These are phyloP conservation scores for Clusia tigrina DNA, from an alignment of 2,888 invertebrate species.

Conservation along the genomic window DNA sequence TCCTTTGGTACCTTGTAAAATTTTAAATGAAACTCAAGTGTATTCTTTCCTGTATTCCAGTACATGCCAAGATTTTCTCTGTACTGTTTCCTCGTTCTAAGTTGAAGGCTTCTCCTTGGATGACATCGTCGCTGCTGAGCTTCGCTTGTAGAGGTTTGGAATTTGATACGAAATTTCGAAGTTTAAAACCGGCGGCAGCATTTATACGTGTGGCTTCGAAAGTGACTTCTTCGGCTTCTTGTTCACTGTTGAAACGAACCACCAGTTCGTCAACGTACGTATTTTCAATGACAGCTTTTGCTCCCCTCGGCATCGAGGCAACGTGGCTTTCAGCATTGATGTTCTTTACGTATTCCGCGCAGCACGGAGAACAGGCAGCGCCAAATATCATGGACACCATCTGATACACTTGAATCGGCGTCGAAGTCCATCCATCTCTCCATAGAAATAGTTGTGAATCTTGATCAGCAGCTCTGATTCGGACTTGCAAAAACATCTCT, in stretches of 20 bases:
- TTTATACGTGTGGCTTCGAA: too few species aligned
- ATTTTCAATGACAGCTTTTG: background rate
- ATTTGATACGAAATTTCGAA: background rate
- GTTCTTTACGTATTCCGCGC: too few species aligned
- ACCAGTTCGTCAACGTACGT: background rate
- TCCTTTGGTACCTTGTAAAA: too few species aligned
- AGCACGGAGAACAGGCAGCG: too few species aligned
- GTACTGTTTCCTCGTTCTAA: too few species aligned
- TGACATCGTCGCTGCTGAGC: too few species aligned
- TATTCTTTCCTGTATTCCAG: too few species aligned
- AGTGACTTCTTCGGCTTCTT: too few species aligned
- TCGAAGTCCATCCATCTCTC: background rate
- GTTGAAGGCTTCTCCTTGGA: too few species aligned
- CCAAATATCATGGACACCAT: conserved; percentile 23
- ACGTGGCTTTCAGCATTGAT: background rate
- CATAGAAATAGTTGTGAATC: conserved; percentile 18
- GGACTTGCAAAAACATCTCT: conserved; percentile 20
- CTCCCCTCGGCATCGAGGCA: background rate
- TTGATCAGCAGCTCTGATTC: conserved; percentile 12
- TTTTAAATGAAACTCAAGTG: too few species aligned
- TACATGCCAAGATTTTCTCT: too few species aligned
- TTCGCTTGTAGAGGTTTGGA: background rate
- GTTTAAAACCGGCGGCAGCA: too few species aligned
- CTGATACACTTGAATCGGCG: conserved; percentile 4
- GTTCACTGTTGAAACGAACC: background rate